Base-by-base conservation (phyloP, 2,113 vertebrate genomes). In the Uria aalge region DNA sequence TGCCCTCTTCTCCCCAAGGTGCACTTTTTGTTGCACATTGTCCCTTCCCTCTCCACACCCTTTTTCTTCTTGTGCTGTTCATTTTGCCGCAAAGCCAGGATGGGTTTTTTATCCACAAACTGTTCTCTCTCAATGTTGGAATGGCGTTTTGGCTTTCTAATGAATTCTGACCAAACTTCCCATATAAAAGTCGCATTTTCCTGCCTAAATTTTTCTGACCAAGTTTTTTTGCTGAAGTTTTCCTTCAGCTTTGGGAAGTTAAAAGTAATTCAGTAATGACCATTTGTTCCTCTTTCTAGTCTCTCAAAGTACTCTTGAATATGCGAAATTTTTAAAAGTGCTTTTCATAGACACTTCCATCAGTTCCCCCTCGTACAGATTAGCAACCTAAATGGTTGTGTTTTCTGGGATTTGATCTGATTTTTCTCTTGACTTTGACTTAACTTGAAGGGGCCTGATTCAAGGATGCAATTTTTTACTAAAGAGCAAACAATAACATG, bases 21-120 rank as follows among this genome's bases (percentile, higher is more conserved):
- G 14, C 3, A 10, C 22, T 71, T 76, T 71, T 45, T 82, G 9
- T 34, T 55, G 4, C 6, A 16, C 6, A 6, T 40, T 75, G 29
- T 9, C 3, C 13, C 19, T 72, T 77, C 2, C 1, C 4, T 50
- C 5, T 15, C 3, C 4, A 23, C 2, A 18, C 2, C 12, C 9
- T 43, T 10, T 53, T 45, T 32, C 64, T 34, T 45, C 1, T 79
- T 63, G 13, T 40, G 32, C 15, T 80, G 3, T 73, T 94, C 10
- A 22, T 4, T 87, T 89, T 55, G 3, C 8, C 26, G 26, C 36
- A 60, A 83, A 77, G 38, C 4, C 40, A 77, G 29, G 2, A 29
- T 48, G 19, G 21, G 5, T 23, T 43, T 89, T 91, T 69, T 76
- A 22, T 69, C 40, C 50, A 20, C 21, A 45, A 40, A 79, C 4